These are phyloP conservation scores for Oreochromis mossambicus DNA, from an alignment of 2,797 vertebrate species.

Conservation along the genomic window DNA sequence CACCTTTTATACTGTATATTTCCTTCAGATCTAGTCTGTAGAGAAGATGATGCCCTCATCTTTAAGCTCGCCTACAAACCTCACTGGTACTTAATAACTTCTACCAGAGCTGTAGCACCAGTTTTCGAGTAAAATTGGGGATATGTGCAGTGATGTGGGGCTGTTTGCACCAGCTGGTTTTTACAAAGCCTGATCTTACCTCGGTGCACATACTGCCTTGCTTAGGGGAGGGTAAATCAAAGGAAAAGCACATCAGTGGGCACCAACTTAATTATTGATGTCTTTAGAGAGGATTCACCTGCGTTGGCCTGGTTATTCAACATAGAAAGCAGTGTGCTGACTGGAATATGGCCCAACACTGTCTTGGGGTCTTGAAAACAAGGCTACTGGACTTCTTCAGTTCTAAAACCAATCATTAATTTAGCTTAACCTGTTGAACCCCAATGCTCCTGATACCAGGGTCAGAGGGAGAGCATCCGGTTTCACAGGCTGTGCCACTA, in stretches of 20 bases:
- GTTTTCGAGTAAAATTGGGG: neutral
- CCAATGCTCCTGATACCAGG: neutral
- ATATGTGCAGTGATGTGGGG: neutral
- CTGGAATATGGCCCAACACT: neutral
- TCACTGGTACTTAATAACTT: neutral
- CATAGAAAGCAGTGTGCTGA: neutral
- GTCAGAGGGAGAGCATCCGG: neutral
- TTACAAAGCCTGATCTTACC: neutral
- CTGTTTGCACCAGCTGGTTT: neutral
- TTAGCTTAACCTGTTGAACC: neutral
- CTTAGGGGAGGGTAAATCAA: neutral
- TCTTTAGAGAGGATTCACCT: neutral
- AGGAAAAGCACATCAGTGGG: neutral
- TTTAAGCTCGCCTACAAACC: neutral
- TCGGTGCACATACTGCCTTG: neutral
- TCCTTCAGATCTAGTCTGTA: neutral
- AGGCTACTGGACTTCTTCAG: neutral
- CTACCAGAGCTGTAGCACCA: neutral
- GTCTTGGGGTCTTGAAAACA: neutral
- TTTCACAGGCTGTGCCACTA: neutral
- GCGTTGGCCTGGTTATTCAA: neutral
- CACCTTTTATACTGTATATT: neutral
- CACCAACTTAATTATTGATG: neutral
- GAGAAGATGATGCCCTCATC: neutral
- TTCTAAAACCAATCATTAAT: neutral